A percentile compares a stretch with the other conserved stretches of the same genome.
phyloP scores from a whole-genome alignment of 2,888 invertebrate species.

The Harpalus rufipes region DNA sequence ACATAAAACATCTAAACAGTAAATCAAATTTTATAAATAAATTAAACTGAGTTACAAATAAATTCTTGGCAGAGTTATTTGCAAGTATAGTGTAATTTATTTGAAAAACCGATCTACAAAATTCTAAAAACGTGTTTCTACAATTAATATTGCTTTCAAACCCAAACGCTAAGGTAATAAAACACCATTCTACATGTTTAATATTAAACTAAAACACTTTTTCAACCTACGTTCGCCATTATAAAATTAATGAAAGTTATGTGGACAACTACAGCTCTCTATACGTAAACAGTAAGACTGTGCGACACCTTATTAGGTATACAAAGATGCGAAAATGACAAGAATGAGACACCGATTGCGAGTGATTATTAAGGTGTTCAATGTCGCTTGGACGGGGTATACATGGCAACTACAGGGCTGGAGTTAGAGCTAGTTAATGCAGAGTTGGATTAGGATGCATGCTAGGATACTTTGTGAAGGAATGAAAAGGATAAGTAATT shows the following conservation, averaged over 20 bases:
- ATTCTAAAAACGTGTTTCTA: slow-evolving; percentile 43
- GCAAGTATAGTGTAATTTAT: slow-evolving; percentile 9
- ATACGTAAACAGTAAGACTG: slow-evolving; percentile 54
- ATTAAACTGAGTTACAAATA: slow-evolving; percentile 16
- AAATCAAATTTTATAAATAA: slow-evolving; percentile 14
- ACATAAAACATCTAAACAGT: slow-evolving; percentile 31
- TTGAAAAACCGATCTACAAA: slow-evolving; percentile 6
- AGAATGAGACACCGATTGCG: slow-evolving; percentile 48
- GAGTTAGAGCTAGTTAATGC: slow-evolving; percentile 48
- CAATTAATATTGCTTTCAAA: slow-evolving; percentile 54
- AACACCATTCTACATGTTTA: slow-evolving; percentile 58
- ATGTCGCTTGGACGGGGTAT: slow-evolving; percentile 26
- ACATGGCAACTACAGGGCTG: slow-evolving; percentile 44
- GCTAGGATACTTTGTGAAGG: slow-evolving; percentile 23
- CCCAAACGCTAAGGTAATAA: slow-evolving; percentile 53
- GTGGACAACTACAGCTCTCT: slow-evolving; percentile 57
- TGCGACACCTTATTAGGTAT: slow-evolving; percentile 53
- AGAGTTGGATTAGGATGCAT: slow-evolving; percentile 12
- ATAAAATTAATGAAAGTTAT: slow-evolving; percentile 49
- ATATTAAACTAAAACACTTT: slow-evolving; percentile 60
- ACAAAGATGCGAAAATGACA: slow-evolving; percentile 50
- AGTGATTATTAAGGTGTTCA: slow-evolving; percentile 31
- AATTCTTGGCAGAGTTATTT: background rate
- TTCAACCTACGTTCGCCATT: slow-evolving; percentile 55
- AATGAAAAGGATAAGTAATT: background rate